phyloP scores from a whole-genome alignment of 2,113 vertebrate genomes.

The Pygoscelis adeliae region DNA sequence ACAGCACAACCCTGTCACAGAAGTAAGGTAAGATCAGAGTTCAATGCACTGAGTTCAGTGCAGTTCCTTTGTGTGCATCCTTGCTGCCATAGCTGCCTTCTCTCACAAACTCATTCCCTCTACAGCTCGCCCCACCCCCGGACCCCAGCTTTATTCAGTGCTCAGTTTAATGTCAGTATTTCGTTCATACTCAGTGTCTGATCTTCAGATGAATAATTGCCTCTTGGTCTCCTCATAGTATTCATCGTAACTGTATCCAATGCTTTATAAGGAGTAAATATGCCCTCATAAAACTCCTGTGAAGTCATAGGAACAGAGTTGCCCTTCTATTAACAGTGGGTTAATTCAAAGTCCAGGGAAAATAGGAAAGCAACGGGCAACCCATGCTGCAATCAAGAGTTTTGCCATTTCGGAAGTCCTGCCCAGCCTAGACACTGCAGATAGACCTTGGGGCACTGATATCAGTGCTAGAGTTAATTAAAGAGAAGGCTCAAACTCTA shows the following conservation, averaged over 20 bases:
- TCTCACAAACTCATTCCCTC: not conserved
- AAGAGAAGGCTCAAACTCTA: not conserved
- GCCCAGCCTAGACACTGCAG: not conserved
- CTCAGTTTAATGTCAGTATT: not conserved
- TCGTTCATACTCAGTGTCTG: not conserved
- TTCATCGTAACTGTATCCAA: not conserved
- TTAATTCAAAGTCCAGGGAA: not conserved
- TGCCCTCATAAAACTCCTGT: not conserved
- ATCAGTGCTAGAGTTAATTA: not conserved
- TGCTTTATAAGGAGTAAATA: not conserved
- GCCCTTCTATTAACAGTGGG: not conserved
- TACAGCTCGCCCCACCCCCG: fast-evolving
- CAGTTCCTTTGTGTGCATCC: not conserved
- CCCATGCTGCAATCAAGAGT: not conserved
- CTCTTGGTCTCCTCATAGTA: not conserved
- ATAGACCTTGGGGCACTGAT: not conserved
- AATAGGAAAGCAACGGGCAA: not conserved
- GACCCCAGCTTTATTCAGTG: not conserved
- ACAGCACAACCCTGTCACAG: not conserved
- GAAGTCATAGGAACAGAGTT: not conserved
- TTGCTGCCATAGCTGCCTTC: not conserved
- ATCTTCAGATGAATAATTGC: not conserved
- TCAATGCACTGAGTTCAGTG: not conserved
- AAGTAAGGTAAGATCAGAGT: not conserved
- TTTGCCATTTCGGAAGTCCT: not conserved